Evolutionary conservation across 2,888 invertebrate species (phyloP), one percentile per base, ranked within the genome.

Genomic region (Villa cingulata): DNA sequence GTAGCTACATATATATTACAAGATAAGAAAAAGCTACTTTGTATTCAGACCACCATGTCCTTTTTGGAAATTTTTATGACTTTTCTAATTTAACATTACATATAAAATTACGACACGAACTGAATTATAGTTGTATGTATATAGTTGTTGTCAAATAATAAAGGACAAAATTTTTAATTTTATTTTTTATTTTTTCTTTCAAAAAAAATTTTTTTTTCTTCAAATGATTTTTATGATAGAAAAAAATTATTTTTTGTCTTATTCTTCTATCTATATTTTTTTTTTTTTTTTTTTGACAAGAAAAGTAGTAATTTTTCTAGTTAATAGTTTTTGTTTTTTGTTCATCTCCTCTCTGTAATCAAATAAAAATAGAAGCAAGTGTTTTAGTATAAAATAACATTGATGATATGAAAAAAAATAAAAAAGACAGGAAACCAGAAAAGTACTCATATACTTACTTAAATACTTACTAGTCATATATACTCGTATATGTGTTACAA

Each of bases 31-130:
- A 16, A 27, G 37, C 46, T 46, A 46, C 46, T 41, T 41, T 41
- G 27, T 41, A 46, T 46, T 46, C 46, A 16, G 41, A 6, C 40
- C 40, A 41, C n/a, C 19, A 34, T 36, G 29, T 34, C 40, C 40
- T 46, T 38, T 15, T 32, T 32, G 4, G 12, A 32, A 32, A 32
- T 32, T 32, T 32, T 32, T 32, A 32, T 32, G 29, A 32, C 29
- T 32, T 32, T 32, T 32, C 29, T 14, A 32, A 32, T 32, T 32
- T 32, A n/a, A n/a, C n/a, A n/a, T n/a, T n/a, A n/a, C 29, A 32
- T 14, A 32, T 32, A 32, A 32, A 32, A 32, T 32, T 32, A 32
- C 29, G 12, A 12, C 29, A 32, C 29, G 29, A 32, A 32, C 29
- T 23, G 7, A 23, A 23, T n/a, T n/a, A n/a, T n/a, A n/a, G n/a